These are phyloP conservation scores for Steromphala cineraria DNA, from an alignment of 2,888 invertebrate species.

Conservation along the genomic window DNA sequence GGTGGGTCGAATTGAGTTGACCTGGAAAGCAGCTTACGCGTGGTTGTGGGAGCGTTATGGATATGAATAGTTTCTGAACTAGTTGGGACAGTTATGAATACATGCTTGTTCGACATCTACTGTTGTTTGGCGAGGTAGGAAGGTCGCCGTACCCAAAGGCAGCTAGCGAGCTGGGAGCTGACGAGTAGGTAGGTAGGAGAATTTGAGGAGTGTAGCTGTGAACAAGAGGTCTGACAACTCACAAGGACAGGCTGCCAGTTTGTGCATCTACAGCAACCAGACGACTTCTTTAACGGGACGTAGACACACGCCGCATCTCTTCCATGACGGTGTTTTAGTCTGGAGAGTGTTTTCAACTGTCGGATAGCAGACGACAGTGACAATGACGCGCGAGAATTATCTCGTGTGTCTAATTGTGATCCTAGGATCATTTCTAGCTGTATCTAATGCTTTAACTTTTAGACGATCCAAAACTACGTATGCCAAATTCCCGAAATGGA, in stretches of 20 bases:
- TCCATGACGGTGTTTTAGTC: too few relatives aligned
- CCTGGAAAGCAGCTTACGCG: slow-evolving; percentile 13
- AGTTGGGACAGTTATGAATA: slow-evolving; percentile 4
- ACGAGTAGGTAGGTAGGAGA: background rate
- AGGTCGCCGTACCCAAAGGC: slow-evolving; percentile 12
- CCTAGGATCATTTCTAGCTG: background rate
- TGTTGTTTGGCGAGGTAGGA: slow-evolving; percentile 19
- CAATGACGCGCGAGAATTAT: background rate
- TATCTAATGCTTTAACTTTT: slow-evolving; percentile 43
- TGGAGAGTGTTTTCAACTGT: too few relatives aligned
- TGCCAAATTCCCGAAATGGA: slow-evolving; percentile 71
- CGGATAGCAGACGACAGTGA: background rate
- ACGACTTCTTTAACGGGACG: too few relatives aligned
- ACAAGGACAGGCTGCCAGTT: too few relatives aligned
- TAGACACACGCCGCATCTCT: too few relatives aligned
- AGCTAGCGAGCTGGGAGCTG: background rate
- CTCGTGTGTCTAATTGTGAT: slow-evolving; percentile 4
- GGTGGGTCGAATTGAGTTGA: background rate
- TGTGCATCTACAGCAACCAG: too few relatives aligned
- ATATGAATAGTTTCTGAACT: slow-evolving; percentile 15
- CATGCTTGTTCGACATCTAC: slow-evolving; percentile 18
- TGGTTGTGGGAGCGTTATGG: slow-evolving; percentile 15
- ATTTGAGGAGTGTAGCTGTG: background rate
- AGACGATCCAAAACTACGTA: slow-evolving; percentile 54
- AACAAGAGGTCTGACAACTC: background rate